Base-by-base conservation (phyloP, 2,113 vertebrate species). In the Addax nasomaculatus region DNA sequence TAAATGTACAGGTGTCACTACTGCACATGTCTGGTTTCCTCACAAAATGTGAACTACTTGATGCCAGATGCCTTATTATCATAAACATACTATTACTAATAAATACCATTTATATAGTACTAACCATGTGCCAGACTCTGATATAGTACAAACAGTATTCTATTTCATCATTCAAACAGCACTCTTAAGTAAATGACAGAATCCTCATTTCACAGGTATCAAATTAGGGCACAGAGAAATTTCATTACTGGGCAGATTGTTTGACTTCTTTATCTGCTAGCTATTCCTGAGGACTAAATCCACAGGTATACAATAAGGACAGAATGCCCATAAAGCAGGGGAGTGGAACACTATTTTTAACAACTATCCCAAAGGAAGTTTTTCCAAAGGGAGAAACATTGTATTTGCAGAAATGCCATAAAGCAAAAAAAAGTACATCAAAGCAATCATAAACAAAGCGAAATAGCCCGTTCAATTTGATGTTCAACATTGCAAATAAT, bases 311-410 rank as follows among this genome's bases (percentile, higher is more conserved):
- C 30, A 21, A 0, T 7, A 53, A 76, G 8, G 21, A 39, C 51
- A 39, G 39, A 33, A n/a, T 27, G 21, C 5, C 29, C 6, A 12
- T 25, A 43, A 73, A 13, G 9, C 47, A 60, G n/a, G 27, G 27
- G 0, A 7, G 0, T 27, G 30, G 13, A 33, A 10, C 1, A 6
- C 8, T 33, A 1, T 85, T 81, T 47, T 53, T 93, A 8, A 6
- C 36, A 73, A 12, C 55, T 49, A 7, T 58, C 25, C 64, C 25
- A 27, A 80, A 89, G 36, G 33, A 49, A 79, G 47, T 49, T 85
- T 88, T 70, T 78, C 73, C 19, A 60, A 55, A 73, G 21, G 36
- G 30, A 19, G 79, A 88, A 62, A 78, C 39, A 70, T 25, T 45
- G 2, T 6, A 36, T 43, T 87, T 93, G 5, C 43, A 92, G 73